Percentiles rank a stretch among this genome's conserved stretches.
phyloP scores from a whole-genome alignment of 2,888 invertebrate species.

The Octodonta nipae region DNA sequence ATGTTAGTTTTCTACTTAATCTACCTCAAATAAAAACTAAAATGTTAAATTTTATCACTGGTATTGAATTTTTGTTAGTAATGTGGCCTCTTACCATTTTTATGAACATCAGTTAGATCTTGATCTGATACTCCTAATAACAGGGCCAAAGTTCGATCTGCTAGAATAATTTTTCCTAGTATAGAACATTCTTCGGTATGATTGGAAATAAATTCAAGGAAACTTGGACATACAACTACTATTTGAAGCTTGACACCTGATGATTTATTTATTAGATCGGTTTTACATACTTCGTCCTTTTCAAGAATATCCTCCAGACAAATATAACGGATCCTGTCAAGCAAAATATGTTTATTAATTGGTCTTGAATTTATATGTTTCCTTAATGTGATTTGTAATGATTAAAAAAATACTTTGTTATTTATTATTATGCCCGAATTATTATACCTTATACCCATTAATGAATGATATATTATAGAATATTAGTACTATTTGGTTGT shows the following conservation, averaged over 20 bases:
- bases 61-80: no score
- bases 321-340: conserved; percentile 56
- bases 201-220: conserved; percentile 48
- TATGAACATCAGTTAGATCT: conserved; percentile 54
- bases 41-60: no score
- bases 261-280: conserved; percentile 43
- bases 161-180: conserved; percentile 46
- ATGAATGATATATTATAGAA: no score
- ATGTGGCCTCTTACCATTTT: conserved; percentile 41
- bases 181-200: conserved; percentile 40
- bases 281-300: conserved; percentile 36
- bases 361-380: no score
- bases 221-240: conserved; percentile 64
- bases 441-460: no score
- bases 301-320: conserved; percentile 53
- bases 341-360: conserved; percentile 1
- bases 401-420: no score
- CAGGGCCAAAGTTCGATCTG: conserved; percentile 66
- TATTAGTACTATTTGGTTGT: no score
- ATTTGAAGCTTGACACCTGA: conserved; percentile 62
- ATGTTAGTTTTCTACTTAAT: not conserved
- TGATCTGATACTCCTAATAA: conserved; percentile 65
- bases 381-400: no score
- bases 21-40: no score
- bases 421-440: no score